Base-by-base conservation (phyloP, 2,113 vertebrate genomes). In the Leptosomus discolor region DNA sequence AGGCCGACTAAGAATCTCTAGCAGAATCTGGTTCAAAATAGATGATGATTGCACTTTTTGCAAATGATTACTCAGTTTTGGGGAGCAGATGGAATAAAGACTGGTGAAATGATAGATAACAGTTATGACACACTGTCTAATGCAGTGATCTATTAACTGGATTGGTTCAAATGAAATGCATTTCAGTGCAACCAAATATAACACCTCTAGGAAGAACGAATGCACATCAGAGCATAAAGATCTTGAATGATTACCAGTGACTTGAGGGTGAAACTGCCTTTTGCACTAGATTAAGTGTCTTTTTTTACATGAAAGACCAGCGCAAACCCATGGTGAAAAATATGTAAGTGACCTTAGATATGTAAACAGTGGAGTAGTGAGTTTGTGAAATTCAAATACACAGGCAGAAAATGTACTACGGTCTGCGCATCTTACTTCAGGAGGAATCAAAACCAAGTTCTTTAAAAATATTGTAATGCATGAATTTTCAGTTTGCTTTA, bases 261-360 rank as follows among this genome's bases (percentile, higher is more conserved):
- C 22, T 75, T 71, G 53, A 67, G 75, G 70, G 18, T 43, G 45
- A 79, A 91, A 65, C 16, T 94, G 56, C n/a, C 53, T 8, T 75
- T 85, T 60, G 12, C 2, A 9, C 32, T 88, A 5, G 6, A 84
- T 65, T 76, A n/a, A 57, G 14, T 5, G 0, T 2, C 11, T 43
- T 24, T 48, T 56, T 18, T 53, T 63, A 32, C 13, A 4, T 14
- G 7, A 71, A 29, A 0, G 1, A 74, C 30, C 51, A 2, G 0
- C 43, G n/a, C 64, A 87, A 95, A 67, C 3, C 29, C 56, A 7
- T 30, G 4, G 19, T 45, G 29, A 85, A 94, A 92, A 88, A 9
- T 17, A 21, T 75, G 5, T 68, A 79, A 79, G 39, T 3, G 58
- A 64, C 36, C 15, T 88, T 63, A 48, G 24, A 32, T 61, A 6